Conservation (phyloP, 23 tunicate genomes). For the Clavelina lepadiformis region DNA sequence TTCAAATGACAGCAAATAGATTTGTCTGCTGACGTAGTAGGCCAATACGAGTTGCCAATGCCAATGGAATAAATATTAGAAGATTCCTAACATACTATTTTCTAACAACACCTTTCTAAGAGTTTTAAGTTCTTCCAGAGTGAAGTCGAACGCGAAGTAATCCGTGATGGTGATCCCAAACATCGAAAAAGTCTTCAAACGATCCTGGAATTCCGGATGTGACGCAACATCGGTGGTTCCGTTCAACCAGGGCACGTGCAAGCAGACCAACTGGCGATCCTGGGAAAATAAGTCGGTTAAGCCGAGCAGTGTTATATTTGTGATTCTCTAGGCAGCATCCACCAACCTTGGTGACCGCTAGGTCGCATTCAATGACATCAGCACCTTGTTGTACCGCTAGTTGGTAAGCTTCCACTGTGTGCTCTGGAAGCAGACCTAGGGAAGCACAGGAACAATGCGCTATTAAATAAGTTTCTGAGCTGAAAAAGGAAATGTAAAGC, state of each 20-base stretch:
- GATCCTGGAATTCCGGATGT: constrained; percentile 31
- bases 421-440: constrained; percentile 74
- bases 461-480: no score
- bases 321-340: no score
- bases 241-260: constrained; percentile 44
- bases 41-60: no score
- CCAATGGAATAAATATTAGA: background rate
- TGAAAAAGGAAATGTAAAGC: no score
- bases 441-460: no score
- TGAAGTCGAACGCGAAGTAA: constrained; percentile 60
- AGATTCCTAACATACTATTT: background rate
- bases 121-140: constrained; percentile 57
- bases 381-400: constrained; percentile 70
- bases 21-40: no score
- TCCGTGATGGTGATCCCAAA: constrained; percentile 28
- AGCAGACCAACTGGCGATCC: constrained; percentile 44
- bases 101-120: constrained; percentile 35
- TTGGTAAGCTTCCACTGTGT: constrained; percentile 68
- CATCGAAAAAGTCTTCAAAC: constrained; percentile 21
- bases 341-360: constrained; percentile 65
- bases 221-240: constrained; percentile 34
- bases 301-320: background rate
- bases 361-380: constrained; percentile 74
- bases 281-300: constrained; percentile 7
- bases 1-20: no score